These are phyloP conservation scores for Sinonovacula constricta DNA, from an alignment of 1,140 invertebrate genomes.

Conservation along the genomic window DNA sequence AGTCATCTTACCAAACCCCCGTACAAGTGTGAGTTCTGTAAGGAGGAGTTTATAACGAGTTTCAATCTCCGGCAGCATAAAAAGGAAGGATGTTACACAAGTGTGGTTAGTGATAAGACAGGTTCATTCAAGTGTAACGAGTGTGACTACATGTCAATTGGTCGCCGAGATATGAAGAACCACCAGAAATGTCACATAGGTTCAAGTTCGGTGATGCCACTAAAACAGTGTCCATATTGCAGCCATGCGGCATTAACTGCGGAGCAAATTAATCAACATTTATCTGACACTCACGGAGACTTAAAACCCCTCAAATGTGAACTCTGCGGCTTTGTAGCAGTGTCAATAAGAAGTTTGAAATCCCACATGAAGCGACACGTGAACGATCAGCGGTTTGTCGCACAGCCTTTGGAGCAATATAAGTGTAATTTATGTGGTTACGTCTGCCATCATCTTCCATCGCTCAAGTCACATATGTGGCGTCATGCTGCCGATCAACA, in stretches of 20 bases:
- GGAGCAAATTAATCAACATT: constrained; percentile 56
- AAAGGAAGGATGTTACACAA: constrained; percentile 50
- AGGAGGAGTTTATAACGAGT: constrained; percentile 62
- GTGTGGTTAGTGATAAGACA: constrained; percentile 54
- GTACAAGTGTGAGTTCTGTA: constrained; percentile 64
- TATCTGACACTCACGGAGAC: constrained; percentile 57
- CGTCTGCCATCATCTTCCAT: constrained; percentile 78
- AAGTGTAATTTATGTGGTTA: constrained; percentile 78
- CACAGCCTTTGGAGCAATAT: constrained; percentile 78
- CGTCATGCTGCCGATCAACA: constrained; percentile 76
- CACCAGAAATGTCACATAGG: constrained; percentile 47
- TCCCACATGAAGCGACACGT: constrained; percentile 78
- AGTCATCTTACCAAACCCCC: constrained; percentile 59
- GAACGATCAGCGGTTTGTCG: constrained; percentile 77
- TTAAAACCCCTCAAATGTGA: constrained; percentile 70
- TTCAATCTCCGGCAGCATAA: constrained; percentile 61
- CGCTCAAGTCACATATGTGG: constrained; percentile 79
- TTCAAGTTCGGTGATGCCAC: background rate
- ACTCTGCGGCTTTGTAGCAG: constrained; percentile 76
- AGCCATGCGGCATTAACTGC: constrained; percentile 35
- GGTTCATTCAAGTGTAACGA: constrained; percentile 60
- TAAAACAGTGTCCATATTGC: constrained; percentile 47
- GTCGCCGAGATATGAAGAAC: constrained; percentile 42
- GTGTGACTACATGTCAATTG: constrained; percentile 61
- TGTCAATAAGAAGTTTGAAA: constrained; percentile 75